Evolutionary conservation across 35 echinoderm and acorn worm species (phyloP).

Genomic region (Acanthaster planci): DNA sequence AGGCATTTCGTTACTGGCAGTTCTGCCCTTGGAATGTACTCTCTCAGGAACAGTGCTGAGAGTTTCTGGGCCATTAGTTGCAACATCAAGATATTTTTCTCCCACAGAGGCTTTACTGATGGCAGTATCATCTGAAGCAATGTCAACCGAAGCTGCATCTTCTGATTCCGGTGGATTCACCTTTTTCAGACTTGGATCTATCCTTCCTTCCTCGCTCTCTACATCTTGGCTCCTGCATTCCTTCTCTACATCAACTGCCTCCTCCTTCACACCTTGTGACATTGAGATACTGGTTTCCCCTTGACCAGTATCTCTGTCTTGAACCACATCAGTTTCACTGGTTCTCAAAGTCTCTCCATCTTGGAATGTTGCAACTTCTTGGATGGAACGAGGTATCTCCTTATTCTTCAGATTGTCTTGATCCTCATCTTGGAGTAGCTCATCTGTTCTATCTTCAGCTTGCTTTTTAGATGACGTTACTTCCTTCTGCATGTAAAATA

Average conservation of each 20-base stretch:
- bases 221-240: neutral
- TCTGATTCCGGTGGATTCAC: too few relatives aligned
- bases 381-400: neutral
- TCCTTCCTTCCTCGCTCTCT: neutral
- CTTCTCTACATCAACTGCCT: neutral
- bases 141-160: too few relatives aligned
- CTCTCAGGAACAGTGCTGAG: too few relatives aligned
- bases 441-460: neutral
- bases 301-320: neutral
- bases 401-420: neutral
- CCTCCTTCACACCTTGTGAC: neutral
- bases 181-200: neutral
- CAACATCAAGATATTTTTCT: too few relatives aligned
- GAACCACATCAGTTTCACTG: neutral
- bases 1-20: too few relatives aligned
- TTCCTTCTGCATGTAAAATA: neutral
- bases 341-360: neutral
- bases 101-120: too few relatives aligned
- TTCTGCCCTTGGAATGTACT: too few relatives aligned
- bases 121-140: too few relatives aligned
- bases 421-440: conserved; percentile 6
- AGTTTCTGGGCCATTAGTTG: too few relatives aligned
- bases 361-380: neutral
- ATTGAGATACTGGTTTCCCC: neutral
- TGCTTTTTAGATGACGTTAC: neutral